Evolutionary conservation across 1,140 invertebrate species (phyloP), one percentile per base, ranked within the genome.

Genomic region (Sycophaga agraensis): DNA sequence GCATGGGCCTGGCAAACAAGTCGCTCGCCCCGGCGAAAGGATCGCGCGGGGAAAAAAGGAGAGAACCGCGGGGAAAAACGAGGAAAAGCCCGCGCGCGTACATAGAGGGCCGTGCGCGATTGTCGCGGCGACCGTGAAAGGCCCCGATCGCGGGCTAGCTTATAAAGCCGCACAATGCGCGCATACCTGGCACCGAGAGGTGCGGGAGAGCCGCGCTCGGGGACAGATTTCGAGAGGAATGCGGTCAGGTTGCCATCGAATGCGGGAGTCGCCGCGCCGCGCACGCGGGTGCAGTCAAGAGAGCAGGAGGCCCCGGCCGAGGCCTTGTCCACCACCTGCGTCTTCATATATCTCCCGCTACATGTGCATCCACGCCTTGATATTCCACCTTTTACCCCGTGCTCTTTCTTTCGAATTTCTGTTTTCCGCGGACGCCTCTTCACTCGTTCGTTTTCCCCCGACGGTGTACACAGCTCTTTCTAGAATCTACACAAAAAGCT

Each of bases 171-270:
- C 16, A 17, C 2, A 21, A 17, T 8, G 43, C 5, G 43, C 4
- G 42, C 0, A n/a, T 4, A 9, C 12, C 17, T 50, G 60, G 64
- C 65, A 66, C 51, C 59, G 63, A 63, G 68, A 62, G 63, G 68
- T 59, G 65, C 66, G 40, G 59, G 40, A 56, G 35, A 60, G 62
- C n/a, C n/a, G n/a, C n/a, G n/a, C n/a, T n/a, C n/a, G 63, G 66
- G 64, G 58, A 70, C 58, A 63, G 66, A 70, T 72, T 70, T 66
- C 31, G 63, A 35, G 22, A 49, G 70, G 70, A 72, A 70, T 70
- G 69, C 70, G 69, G 70, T 72, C 69, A 68, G 65, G 54, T 69
- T 69, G 55, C 64, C 57, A 63, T 59, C 64, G 55, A 69, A 66
- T 39, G 22, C 37, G 2, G 26, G 0, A 31, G 46, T 9, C 22